Percentiles rank a stretch among this genome's conserved stretches.
Conservation (phyloP, 2,888 invertebrate species). For the Scrobipalpa costella region DNA sequence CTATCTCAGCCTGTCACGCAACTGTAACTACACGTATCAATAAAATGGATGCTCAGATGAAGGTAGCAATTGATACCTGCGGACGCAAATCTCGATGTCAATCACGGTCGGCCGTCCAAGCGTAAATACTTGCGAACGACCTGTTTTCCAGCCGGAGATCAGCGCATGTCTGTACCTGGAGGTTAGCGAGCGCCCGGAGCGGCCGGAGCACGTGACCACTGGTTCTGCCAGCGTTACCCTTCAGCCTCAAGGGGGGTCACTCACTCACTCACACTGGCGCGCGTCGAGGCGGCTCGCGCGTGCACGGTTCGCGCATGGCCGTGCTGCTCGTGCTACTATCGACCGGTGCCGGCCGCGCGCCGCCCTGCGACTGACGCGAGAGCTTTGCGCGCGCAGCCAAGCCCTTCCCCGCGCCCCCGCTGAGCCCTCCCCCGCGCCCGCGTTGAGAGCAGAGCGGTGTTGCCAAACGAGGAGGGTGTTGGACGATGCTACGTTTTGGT, state of each 20-base stretch:
- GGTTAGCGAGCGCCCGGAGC: slow-evolving; percentile 12
- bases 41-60: background rate
- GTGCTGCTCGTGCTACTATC: slow-evolving; percentile 63
- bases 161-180: slow-evolving; percentile 24
- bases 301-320: slow-evolving; percentile 62
- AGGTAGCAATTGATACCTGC: background rate
- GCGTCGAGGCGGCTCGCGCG: slow-evolving; percentile 62
- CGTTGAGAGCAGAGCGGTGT: slow-evolving; percentile 28
- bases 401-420: slow-evolving; percentile 52
- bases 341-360: slow-evolving; percentile 75
- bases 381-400: slow-evolving; percentile 68
- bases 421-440: slow-evolving; percentile 31
- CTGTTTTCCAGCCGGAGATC: slow-evolving; percentile 30
- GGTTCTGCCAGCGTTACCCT: background rate
- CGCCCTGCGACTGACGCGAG: slow-evolving; percentile 71
- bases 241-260: slow-evolving; percentile 30
- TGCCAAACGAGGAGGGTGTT: background rate
- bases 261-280: slow-evolving; percentile 59
- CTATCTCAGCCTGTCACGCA: slow-evolving; percentile 15
- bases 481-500: background rate
- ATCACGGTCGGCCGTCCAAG: slow-evolving; percentile 37
- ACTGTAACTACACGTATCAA: background rate
- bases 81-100: slow-evolving; percentile 32
- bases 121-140: slow-evolving; percentile 41
- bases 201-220: slow-evolving; percentile 17